Evolutionary conservation across 2,888 invertebrate genomes (phyloP), one percentile per base, ranked within the genome.

Genomic region (Hirtodrosophila duncani): DNA sequence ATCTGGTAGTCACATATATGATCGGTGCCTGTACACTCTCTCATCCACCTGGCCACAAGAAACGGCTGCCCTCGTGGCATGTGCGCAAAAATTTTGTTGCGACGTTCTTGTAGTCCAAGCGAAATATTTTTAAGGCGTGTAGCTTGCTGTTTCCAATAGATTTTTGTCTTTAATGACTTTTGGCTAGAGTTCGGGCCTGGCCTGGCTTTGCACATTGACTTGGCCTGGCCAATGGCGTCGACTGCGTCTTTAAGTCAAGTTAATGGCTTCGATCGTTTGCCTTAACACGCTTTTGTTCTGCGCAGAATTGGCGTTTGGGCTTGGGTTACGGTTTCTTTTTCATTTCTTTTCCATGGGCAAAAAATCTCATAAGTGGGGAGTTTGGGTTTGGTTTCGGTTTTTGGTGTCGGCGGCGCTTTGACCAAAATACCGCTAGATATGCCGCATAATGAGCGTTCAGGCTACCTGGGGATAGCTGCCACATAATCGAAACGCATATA

Each of bases 91-190:
- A 56, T 63, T 59, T 67, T 55, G 49, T 38, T 29, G 23, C 17
- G 27, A 21, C 34, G 21, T 17, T 20, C 24, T 17, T 31, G 13
- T 29, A 30, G 30, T 20, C 34, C 26, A 16, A 8, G n/a, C 34
- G 17, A 37, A 41, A 58, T 23, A 58, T 57, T 59, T 72, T 62
- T 39, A 72, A 72, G 72, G 72, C 77, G 77, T 72, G 72, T 69
- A 51, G 49, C 48, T 57, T 30, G 49, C 49, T 34, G 53, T 61
- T 67, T 72, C 67, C 77, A 77, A 77, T 72, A 72, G 77, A 72
- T 72, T 68, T 63, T 60, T 59, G 57, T 58, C 69, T 72, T 77
- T 72, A 72, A 72, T 77, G 77, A 64, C 74, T 77, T 72, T 75
- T 67, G 55, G 57, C 71, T 21, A 23, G 37, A 13, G 37, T 18